Base-by-base conservation (phyloP, 2,797 vertebrate genomes). In the Enoplosus armatus region DNA sequence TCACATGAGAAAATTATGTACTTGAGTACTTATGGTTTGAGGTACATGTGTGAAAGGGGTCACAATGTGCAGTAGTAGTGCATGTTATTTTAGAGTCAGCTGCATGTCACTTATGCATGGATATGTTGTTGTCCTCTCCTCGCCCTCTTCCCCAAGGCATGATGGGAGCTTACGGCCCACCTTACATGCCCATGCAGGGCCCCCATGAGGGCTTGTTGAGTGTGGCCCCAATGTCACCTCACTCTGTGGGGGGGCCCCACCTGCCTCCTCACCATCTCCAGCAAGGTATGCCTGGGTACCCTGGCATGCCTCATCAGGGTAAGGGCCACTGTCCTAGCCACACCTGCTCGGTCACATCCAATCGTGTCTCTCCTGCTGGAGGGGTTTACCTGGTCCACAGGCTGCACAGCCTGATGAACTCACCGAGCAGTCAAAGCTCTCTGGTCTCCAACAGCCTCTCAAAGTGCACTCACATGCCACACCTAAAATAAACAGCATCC, bases 61-160 rank as follows among this genome's bases (percentile, higher is more conserved):
- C 82, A 66, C 72, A 66, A 69, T 92, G 79, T 90, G 85, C 77
- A 54, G 73, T 67, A 48, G 59, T 94, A 94, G 90, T 95, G 95
- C 95, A 96, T 95, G 95, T 86, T 68, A 75, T 93, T 79, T 87
- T 92, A 93, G 94, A 93, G 91, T 93, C 92, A 73, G 87, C 92
- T 97, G 98, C 98, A 99, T 99, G 98, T 96, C 95, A 98, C 96
- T 97, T 96, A 98, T 97, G 98, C 98, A 97, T 99, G 98, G 95
- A 96, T 97, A 95, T 98, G 94, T 98, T 88, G 88, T 94, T 92
- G 96, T 98, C 96, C 96, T 93, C 87, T 93, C 91, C 88, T 91
- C 63, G 45, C 79, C 87, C 72, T 93, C 79, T 91, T 89, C 90
- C 96, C 96, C 94, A 99, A 99, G 98, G 98, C 98, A 99, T 99